Conservation (phyloP, 2,888 invertebrate species). For the Anthrax anthrax region DNA sequence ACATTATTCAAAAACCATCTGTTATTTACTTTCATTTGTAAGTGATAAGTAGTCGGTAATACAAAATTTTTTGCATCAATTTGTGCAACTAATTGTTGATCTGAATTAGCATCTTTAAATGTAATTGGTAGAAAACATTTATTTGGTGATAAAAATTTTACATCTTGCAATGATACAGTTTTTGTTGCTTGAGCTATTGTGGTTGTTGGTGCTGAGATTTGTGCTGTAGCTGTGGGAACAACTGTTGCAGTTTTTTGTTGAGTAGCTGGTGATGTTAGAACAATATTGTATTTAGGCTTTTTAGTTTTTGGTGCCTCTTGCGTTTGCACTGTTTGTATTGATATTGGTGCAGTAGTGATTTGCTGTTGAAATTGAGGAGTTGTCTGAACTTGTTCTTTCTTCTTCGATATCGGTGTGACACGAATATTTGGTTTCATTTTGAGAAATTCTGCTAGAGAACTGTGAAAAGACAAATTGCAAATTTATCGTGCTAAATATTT, state of each 20-base stretch:
- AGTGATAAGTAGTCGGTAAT: constrained; percentile 32
- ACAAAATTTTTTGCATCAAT: constrained; percentile 33
- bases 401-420: constrained; percentile 23
- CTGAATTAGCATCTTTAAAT: constrained; percentile 30
- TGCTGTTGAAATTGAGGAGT: constrained; percentile 15
- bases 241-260: constrained; percentile 14
- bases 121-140: constrained; percentile 33
- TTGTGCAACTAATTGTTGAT: constrained; percentile 33
- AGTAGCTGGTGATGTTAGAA: constrained; percentile 24
- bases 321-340: constrained; percentile 8
- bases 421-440: constrained; percentile 32
- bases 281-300: constrained; percentile 31
- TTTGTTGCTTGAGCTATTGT: constrained; percentile 17
- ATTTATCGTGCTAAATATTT: too few relatives aligned
- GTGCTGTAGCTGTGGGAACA: constrained; percentile 1
- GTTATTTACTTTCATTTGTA: constrained; percentile 31
- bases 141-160: constrained; percentile 13
- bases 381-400: constrained; percentile 7
- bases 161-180: constrained; percentile 23
- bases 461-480: constrained; percentile 10
- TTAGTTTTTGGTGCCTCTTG: constrained; percentile 20
- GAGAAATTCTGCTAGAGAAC: constrained; percentile 29
- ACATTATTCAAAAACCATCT: not conserved
- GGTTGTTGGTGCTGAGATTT: constrained; percentile 9
- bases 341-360: constrained; percentile 13